Evolutionary conservation across 2,797 vertebrate species (phyloP).

Genomic region (Propithecus deckenii): DNA sequence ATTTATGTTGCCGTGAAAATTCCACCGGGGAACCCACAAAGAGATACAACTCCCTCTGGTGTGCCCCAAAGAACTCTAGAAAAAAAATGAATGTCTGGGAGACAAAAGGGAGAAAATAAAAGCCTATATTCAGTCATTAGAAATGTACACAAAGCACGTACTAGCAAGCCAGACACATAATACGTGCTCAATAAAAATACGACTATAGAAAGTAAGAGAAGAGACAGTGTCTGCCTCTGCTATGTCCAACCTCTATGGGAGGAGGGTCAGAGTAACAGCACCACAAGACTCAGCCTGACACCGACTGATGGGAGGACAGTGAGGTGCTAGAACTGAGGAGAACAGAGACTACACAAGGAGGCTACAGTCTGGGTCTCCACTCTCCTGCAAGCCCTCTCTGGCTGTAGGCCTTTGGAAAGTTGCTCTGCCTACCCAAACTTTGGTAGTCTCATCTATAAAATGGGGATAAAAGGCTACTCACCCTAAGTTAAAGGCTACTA

Average conservation of each 20-base stretch:
- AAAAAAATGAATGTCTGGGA: background rate
- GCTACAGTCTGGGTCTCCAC: background rate
- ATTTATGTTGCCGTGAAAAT: background rate
- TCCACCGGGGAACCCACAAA: background rate
- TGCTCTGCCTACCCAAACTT: background rate
- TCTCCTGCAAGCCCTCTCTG: background rate
- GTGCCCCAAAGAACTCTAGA: background rate
- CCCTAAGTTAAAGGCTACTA: background rate
- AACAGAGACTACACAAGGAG: background rate
- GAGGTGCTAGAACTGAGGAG: background rate
- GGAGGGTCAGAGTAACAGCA: background rate
- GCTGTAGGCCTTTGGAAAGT: background rate
- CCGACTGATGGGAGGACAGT: fast-evolving
- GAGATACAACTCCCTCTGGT: background rate
- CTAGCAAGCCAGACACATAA: background rate
- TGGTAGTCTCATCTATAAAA: background rate
- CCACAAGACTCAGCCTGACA: background rate
- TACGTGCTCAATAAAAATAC: fast-evolving
- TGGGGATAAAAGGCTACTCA: background rate
- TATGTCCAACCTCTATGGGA: fast-evolving
- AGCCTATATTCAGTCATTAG: background rate
- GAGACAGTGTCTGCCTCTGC: background rate
- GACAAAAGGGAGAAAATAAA: background rate
- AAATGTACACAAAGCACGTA: background rate
- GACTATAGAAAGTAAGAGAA: background rate